phyloP scores from a whole-genome alignment of 2,797 vertebrate species.

The Sebastiscus tertius region DNA sequence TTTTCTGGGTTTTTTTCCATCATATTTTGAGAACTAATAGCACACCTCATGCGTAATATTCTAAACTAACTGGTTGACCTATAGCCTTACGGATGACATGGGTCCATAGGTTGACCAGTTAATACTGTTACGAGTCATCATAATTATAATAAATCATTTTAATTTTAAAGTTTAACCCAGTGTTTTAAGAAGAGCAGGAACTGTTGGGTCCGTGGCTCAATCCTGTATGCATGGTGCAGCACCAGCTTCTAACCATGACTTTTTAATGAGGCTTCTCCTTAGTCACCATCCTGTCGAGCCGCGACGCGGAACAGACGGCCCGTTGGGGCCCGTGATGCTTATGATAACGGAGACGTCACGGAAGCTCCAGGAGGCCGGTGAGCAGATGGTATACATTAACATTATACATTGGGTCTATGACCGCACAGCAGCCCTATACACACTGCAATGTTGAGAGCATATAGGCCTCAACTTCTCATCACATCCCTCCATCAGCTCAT shows the following conservation, averaged over 20 bases:
- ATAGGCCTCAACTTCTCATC: not conserved
- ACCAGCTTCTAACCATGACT: slow-evolving; percentile 64
- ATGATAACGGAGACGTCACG: slow-evolving; percentile 60
- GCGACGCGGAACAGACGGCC: slow-evolving; percentile 69
- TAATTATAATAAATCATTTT: not conserved
- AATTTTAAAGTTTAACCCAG: not conserved
- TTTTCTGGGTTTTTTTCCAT: not conserved
- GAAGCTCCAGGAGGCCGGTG: slow-evolving; percentile 50
- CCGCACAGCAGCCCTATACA: slow-evolving; percentile 16
- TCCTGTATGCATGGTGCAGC: slow-evolving; percentile 16
- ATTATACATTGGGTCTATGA: slow-evolving; percentile 55
- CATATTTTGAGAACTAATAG: not conserved
- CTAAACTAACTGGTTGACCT: not conserved
- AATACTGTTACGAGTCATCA: not conserved
- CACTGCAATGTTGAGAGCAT: not conserved
- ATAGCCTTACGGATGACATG: not conserved
- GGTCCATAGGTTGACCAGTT: not conserved
- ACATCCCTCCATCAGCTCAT: not conserved
- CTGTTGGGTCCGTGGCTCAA: not conserved
- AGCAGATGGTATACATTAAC: slow-evolving; percentile 79
- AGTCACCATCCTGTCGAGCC: slow-evolving; percentile 63
- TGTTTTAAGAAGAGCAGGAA: not conserved
- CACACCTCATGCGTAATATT: not conserved
- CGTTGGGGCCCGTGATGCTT: slow-evolving; percentile 50
- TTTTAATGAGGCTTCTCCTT: slow-evolving; percentile 76